Evolutionary conservation across 2,113 vertebrate species (phyloP).

Genomic region (Herpetotheres cachinnans): DNA sequence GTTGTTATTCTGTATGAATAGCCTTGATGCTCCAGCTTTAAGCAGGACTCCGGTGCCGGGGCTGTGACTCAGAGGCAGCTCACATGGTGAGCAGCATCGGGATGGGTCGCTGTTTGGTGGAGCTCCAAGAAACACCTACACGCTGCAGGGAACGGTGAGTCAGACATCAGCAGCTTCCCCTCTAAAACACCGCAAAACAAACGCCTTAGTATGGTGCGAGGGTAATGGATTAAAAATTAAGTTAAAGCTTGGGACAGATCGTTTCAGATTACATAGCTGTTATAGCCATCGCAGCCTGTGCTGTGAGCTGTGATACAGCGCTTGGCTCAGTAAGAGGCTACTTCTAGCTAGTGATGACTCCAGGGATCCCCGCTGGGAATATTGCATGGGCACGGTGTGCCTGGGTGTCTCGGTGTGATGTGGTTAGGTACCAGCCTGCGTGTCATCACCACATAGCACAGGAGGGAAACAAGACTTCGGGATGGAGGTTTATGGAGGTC

Average conservation of each 20-base stretch:
- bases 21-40: not conserved
- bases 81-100: rapidly evolving
- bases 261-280: not conserved
- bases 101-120: not conserved
- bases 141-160: not conserved
- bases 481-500: not conserved
- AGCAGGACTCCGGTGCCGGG: not conserved
- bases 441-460: not conserved
- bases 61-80: not conserved
- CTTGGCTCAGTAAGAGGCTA: not conserved
- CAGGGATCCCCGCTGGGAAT: rapidly evolving
- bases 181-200: not conserved
- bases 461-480: not conserved
- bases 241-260: not conserved
- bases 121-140: constrained; percentile 17
- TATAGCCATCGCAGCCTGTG: not conserved
- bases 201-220: not conserved
- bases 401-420: not conserved
- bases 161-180: not conserved
- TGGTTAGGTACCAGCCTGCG: not conserved
- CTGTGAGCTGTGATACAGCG: not conserved
- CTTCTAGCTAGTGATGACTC: not conserved
- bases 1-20: not conserved
- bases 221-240: not conserved
- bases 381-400: rapidly evolving